These are phyloP conservation scores for Melieria picta DNA, from an alignment of 2,888 invertebrate species.

Conservation along the genomic window DNA sequence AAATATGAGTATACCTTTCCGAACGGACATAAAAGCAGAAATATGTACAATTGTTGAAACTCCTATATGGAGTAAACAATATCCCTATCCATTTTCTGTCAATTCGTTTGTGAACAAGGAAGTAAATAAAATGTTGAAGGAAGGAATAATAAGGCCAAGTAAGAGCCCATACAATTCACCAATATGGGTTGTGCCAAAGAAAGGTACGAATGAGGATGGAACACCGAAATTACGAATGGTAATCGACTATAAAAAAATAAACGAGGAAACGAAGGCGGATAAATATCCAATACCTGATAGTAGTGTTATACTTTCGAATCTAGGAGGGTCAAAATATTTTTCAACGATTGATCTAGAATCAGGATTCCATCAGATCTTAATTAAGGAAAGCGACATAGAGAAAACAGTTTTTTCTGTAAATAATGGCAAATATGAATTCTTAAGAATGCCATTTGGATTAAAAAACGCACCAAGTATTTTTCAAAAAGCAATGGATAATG, in stretches of 20 bases:
- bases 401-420: constrained; percentile 35
- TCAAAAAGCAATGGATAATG: background rate
- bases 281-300: constrained; percentile 1
- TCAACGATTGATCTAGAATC: constrained; percentile 3
- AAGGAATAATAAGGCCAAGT: constrained; percentile 7
- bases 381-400: constrained; percentile 37
- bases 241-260: constrained; percentile 14
- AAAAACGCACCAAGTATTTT: too few species aligned
- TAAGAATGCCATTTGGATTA: too few species aligned
- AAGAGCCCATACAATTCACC: too few species aligned
- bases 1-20: background rate
- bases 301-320: constrained; percentile 5
- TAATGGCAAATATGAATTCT: constrained; percentile 29
- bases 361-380: constrained; percentile 11
- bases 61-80: background rate
- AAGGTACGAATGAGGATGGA: constrained; percentile 15
- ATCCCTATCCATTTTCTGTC: background rate
- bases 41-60: background rate
- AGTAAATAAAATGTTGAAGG: background rate
- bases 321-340: constrained; percentile 7
- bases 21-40: constrained; percentile 1
- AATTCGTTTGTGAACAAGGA: background rate
- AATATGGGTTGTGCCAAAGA: constrained; percentile 9
- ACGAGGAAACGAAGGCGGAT: constrained; percentile 3
- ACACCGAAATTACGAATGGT: constrained; percentile 10